Base-by-base conservation (phyloP, 2,113 vertebrate genomes). In the Arizona elegans region DNA sequence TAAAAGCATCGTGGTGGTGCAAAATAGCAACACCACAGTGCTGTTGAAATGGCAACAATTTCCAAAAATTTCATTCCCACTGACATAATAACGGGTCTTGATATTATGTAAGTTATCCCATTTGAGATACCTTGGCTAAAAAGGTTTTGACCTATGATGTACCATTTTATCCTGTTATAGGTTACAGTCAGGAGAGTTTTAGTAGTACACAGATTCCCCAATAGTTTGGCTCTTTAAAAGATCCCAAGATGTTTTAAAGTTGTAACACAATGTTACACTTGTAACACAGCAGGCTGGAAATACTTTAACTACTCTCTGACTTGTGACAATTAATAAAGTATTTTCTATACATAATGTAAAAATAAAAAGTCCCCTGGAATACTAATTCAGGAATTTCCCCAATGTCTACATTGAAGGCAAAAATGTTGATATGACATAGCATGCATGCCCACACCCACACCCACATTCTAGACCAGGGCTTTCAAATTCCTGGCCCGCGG, bases 251-350 rank as follows among this genome's bases (percentile, higher is more conserved):
- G 59, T 33, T 19, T 4, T 92, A 92, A 13, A 53, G 29, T 33
- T 62, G 56, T 56, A 52, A 11, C 47, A 86, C 38, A 87, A 70
- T 33, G 65, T 70, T 33, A 70, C 29, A 33, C 29, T 52, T 62
- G 56, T 50, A 62, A 23, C 58, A 62, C 29, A 87, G 50, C 43
- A 92, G 29, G 17, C 10, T 50, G 47, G 47, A 50, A 89, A 89
- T 23, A 81, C 1, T 33, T 15, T 2, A 58, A 26, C 8, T 26
- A 38, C 11, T 10, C 10, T 0, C 90, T 47, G 89, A 89, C n/a
- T 23, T 43, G 26, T 70, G 0, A 0, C 59, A 92, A 70, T 26
- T 0, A 1, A 6, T 19, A 0, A 12, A 92, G 86, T 0, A 0
- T 17, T 29, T 0, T 2, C 1, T 93, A 58, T 55, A 11, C 21